These are phyloP conservation scores for Plutomurus gul DNA, from an alignment of 1,140 invertebrate species.

Conservation along the genomic window DNA sequence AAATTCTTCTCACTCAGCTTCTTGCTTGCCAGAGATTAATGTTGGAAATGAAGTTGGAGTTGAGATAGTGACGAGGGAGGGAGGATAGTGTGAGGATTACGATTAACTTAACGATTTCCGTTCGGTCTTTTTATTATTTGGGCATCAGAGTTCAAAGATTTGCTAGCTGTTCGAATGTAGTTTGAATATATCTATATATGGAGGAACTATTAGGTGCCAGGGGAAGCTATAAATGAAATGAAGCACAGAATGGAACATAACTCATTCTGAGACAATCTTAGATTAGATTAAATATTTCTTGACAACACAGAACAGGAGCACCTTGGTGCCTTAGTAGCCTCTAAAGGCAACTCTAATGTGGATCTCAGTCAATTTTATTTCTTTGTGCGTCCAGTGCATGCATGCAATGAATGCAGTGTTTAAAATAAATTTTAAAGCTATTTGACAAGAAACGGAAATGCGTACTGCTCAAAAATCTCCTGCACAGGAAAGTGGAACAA, in stretches of 20 bases:
- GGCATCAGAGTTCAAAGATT: constrained; percentile 15
- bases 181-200: too few species aligned
- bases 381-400: too few species aligned
- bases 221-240: neutral
- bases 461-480: neutral
- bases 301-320: too few species aligned
- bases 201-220: too few species aligned
- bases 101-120: constrained; percentile 23
- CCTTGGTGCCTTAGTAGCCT: too few species aligned
- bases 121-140: neutral
- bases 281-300: constrained; percentile 21
- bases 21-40: too few species aligned
- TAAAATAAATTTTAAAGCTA: too few species aligned
- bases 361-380: too few species aligned
- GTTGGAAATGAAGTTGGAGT: too few species aligned
- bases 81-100: constrained; percentile 18
- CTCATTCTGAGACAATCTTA: constrained; percentile 13
- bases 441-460: constrained; percentile 21
- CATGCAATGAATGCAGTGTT: too few species aligned
- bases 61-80: too few species aligned
- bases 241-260: constrained; percentile 3
- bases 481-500: neutral
- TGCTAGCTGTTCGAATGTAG: neutral
- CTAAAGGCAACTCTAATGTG: too few species aligned
- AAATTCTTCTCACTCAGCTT: neutral